These are phyloP conservation scores for Tinea semifulvella DNA, from an alignment of 2,888 invertebrate genomes.

Conservation along the genomic window DNA sequence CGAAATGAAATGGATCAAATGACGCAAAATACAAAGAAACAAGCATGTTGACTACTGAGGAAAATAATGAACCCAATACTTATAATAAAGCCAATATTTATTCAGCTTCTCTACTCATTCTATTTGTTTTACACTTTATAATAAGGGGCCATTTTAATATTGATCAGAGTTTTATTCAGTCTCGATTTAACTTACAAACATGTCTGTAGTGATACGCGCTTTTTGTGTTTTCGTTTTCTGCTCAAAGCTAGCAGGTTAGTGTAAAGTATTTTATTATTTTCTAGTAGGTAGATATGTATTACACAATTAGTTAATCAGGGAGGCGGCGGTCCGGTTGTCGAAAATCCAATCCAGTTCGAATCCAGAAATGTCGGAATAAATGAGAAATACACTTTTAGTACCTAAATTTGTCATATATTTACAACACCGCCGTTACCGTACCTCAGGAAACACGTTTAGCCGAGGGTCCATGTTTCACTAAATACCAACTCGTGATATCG, in stretches of 20 bases:
- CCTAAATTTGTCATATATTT: no score
- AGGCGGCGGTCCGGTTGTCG: no score
- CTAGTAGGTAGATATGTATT: no score
- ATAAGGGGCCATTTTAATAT: constrained; percentile 23
- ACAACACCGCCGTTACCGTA: no score
- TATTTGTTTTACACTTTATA: constrained; percentile 29
- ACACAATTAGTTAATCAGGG: no score
- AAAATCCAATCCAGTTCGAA: no score
- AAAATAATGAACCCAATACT: constrained; percentile 13
- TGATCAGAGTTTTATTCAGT: constrained; percentile 29
- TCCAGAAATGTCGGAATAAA: no score
- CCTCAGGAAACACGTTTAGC: no score
- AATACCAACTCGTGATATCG: no score
- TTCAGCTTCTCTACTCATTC: constrained; percentile 32
- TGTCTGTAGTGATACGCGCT: constrained; percentile 24
- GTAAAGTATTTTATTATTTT: not conserved
- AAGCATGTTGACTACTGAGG: constrained; percentile 2
- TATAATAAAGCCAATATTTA: constrained; percentile 27
- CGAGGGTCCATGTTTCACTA: no score
- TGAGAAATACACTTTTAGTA: no score
- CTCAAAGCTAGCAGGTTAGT: constrained; percentile 30
- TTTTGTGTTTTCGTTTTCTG: constrained; percentile 27
- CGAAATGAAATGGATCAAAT: constrained; percentile 10
- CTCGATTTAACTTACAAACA: constrained; percentile 28
- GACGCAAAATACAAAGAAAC: constrained; percentile 11